Conservation (phyloP, 2,113 vertebrate genomes). For the Saimiri boliviensis region DNA sequence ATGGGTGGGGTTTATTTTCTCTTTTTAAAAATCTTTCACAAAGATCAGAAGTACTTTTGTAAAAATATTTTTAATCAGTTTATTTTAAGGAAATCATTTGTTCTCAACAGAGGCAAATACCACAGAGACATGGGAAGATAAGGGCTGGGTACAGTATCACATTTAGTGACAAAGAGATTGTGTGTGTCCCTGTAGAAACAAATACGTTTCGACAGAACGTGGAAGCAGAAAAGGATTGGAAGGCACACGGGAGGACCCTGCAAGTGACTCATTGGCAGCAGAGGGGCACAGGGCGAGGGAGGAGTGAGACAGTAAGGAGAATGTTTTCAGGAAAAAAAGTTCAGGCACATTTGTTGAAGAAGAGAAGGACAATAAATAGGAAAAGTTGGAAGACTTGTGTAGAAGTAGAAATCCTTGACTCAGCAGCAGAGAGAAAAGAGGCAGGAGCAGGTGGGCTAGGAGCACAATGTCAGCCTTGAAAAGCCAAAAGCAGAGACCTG, state of each 20-base stretch:
- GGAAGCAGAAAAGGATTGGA: background rate
- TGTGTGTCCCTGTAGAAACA: background rate
- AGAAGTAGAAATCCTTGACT: background rate
- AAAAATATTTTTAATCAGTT: background rate
- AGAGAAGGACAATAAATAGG: background rate
- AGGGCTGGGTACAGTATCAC: too few species aligned
- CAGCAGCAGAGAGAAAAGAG: background rate
- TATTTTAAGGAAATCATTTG: background rate
- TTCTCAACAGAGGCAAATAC: background rate
- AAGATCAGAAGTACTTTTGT: background rate
- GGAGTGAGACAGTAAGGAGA: background rate
- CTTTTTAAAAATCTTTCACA: background rate
- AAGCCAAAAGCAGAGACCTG: background rate
- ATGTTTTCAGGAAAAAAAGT: background rate
- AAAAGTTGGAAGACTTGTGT: background rate
- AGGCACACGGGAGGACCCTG: fast-evolving
- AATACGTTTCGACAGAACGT: background rate
- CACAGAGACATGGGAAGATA: background rate
- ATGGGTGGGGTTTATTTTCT: background rate
- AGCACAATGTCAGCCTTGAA: background rate
- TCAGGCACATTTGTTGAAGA: background rate
- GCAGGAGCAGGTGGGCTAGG: too few species aligned
- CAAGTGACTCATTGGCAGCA: background rate
- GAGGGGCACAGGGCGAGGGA: background rate
- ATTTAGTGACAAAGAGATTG: background rate